Conservation (phyloP, 2,888 invertebrate genomes). For the Girardia tigrina region DNA sequence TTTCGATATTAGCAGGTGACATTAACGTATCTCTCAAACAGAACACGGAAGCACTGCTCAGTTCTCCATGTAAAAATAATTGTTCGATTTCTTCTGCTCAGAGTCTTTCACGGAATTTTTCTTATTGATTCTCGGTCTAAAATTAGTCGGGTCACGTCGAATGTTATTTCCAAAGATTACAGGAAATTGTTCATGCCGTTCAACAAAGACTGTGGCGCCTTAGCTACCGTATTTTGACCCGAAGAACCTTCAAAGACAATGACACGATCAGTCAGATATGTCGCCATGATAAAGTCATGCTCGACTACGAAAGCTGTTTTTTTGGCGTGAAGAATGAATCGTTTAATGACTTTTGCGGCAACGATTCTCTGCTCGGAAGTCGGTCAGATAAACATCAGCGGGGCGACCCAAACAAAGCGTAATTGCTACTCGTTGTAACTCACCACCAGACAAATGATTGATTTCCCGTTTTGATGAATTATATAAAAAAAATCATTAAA, state of each 20-base stretch:
- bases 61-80: slow-evolving; percentile 97
- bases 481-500: too few species aligned
- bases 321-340: slow-evolving; percentile 91
- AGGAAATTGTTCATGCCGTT: slow-evolving; percentile 97
- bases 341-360: slow-evolving; percentile 93
- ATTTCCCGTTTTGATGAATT: too few species aligned
- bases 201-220: slow-evolving; percentile 71
- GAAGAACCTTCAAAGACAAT: slow-evolving; percentile 93
- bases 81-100: slow-evolving; percentile 88
- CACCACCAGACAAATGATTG: slow-evolving; percentile 96
- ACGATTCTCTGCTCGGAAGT: slow-evolving; percentile 97
- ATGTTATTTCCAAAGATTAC: slow-evolving; percentile 83
- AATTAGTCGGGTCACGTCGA: slow-evolving; percentile 96
- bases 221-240: slow-evolving; percentile 72
- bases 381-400: slow-evolving; percentile 93
- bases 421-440: slow-evolving; percentile 88
- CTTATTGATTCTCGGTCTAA: slow-evolving; percentile 92
- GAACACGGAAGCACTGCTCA: too few species aligned
- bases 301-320: slow-evolving; percentile 98
- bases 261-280: slow-evolving; percentile 90
- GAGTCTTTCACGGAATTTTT: slow-evolving; percentile 84
- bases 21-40: too few species aligned
- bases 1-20: too few species aligned
- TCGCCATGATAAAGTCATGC: slow-evolving; percentile 99
- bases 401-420: slow-evolving; percentile 91